Evolutionary conservation across 2,113 vertebrate species (phyloP).

Genomic region (Psephotus haematonotus): DNA sequence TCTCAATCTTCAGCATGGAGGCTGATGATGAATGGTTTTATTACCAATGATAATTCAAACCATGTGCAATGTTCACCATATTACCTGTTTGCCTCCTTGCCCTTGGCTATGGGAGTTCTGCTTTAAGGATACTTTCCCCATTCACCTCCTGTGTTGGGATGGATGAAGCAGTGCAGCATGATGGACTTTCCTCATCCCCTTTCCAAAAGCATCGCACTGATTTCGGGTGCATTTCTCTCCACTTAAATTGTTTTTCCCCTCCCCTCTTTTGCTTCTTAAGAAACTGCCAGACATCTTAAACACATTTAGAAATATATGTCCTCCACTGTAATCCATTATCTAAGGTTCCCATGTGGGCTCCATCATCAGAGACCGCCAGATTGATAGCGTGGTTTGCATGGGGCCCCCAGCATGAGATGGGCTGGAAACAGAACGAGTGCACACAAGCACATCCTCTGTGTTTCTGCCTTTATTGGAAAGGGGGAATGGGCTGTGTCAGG

Average conservation of each 20-base stretch:
- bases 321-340: slow-evolving; percentile 41
- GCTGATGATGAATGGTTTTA: slow-evolving; percentile 32
- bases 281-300: slow-evolving; percentile 48
- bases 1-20: not conserved
- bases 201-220: not conserved
- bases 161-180: not conserved
- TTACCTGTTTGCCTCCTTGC: not conserved
- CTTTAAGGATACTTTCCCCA: not conserved
- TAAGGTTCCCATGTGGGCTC: slow-evolving; percentile 3
- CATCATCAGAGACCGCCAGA: not conserved
- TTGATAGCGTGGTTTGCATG: not conserved
- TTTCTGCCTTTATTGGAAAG: not conserved
- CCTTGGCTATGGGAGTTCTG: not conserved
- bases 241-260: not conserved
- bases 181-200: not conserved
- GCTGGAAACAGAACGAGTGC: not conserved
- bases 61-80: not conserved
- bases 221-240: not conserved
- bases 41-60: slow-evolving; percentile 30
- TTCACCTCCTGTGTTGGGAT: not conserved
- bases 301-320: slow-evolving; percentile 21
- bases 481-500: not conserved
- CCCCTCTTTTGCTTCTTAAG: not conserved
- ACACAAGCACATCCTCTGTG: not conserved
- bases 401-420: not conserved